Base-by-base conservation (phyloP, 2,888 invertebrate species). In the Liopterus haemorrhoidalis region DNA sequence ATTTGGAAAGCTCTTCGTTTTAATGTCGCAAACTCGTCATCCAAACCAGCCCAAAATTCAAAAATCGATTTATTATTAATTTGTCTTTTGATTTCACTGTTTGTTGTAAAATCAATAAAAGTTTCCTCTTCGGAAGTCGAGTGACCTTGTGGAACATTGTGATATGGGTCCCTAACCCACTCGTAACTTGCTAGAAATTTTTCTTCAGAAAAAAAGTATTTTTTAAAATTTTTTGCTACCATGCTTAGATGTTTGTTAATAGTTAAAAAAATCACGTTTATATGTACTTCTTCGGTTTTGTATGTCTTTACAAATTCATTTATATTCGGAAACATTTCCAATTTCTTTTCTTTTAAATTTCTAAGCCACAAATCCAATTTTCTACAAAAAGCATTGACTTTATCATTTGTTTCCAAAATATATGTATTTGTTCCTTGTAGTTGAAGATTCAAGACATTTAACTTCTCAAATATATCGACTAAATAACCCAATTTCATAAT, bases 391-490 rank as follows among this genome's bases (percentile, higher is more conserved):
- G 31, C 33, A 16, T 42, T 31, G 2, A 47, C 32, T 49, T 42
- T 47, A 30, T 47, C 38, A 21, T 38, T 47, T 30, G 16, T 41
- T 22, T 49, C 30, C 41, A 49, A 46, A 6, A 46, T 30, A 46
- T 48, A 37, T 41, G 36, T 40, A 12, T 46, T 48, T 40, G 40
- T 20, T 47, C 50, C 45, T 47, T 49, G 50, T 11, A 49, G 39
- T 22, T 28, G 33, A 18, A 51, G 39, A 40, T 51, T 50, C 35
- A 51, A 39, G 12, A 41, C 12, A 31, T 51, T 47, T 25, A 49
- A 36, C 20, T 52, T 41, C 32, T 50, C 45, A 30, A 54, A 54
- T 38, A 52, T 50, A 28, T 52, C 52, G 22, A 42, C 43, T 41
- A 49, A 46, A 35, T 51, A 53, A 41, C 39, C 31, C 46, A 47